Evolutionary conservation across 2,797 vertebrate species (phyloP), one percentile per base, ranked within the genome.

Genomic region (Betta splendens): DNA sequence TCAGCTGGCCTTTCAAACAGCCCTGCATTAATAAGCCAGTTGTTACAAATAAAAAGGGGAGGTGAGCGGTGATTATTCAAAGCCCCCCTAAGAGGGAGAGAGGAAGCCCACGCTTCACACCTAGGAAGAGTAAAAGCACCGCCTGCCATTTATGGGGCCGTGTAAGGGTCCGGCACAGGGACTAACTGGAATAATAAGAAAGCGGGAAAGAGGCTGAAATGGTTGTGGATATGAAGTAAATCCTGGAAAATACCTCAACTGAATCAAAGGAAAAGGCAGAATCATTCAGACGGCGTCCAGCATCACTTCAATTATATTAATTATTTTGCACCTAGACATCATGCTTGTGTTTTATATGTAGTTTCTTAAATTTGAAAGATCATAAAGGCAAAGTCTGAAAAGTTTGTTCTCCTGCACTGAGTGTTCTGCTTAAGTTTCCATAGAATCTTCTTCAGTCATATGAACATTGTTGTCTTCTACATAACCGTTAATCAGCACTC

Each of bases 11-110:
- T 88, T 91, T 90, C 83, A 89, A 77, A 83, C 69, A 61, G 75
- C 66, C 38, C 80, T 80, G 85, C 87, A 85, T 88, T 90, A 87
- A 89, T 88, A 87, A 84, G 78, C 80, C 81, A 86, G 85, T 87
- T 84, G 89, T 85, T 87, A 86, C 84, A 87, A 80, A 81, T 79
- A 59, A 85, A 85, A 46, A 86, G 79, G 66, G 75, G 77, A 83
- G 84, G 76, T 81, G 79, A 85, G 80, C 65, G 3, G 67, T 73
- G 64, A 86, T 87, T 81, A 88, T 88, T 89, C 81, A 89, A 74
- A 79, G 62, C 67, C 67, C 63, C 77, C 67, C 56, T 26, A 26
- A 56, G 39, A 60, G 75, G 49, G 63, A 4, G 59, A 49, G 76
- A 75, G 60, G 68, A 75, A 75, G 75, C 64, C 70, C 71, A 65